Percentiles rank a stretch among this genome's conserved stretches.
These are phyloP conservation scores for Eudyptes chrysolophus DNA, from an alignment of 2,113 vertebrate species.

Conservation along the genomic window DNA sequence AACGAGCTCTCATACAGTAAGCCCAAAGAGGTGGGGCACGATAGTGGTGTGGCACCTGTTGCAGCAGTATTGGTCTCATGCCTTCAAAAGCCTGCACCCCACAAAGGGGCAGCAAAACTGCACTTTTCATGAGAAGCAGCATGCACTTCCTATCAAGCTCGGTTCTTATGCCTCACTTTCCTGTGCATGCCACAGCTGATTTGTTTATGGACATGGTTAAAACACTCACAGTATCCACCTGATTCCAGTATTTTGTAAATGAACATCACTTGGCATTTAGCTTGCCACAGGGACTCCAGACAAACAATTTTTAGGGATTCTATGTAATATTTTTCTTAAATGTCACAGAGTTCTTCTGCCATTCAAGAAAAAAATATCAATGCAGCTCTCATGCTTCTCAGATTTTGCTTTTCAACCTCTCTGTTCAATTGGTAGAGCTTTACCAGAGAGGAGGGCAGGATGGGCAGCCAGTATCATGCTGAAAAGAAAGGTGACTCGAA, in stretches of 20 bases:
- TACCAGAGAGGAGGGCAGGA: not conserved
- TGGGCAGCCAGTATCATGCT: not conserved
- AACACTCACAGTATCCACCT: not conserved
- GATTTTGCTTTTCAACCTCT: not conserved
- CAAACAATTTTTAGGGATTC: not conserved
- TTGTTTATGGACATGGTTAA: not conserved
- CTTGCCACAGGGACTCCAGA: not conserved
- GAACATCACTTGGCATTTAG: not conserved
- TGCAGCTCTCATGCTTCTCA: not conserved
- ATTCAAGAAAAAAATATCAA: not conserved
- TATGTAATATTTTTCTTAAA: not conserved
- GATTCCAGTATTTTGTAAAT: not conserved
- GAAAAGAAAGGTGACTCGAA: not conserved
- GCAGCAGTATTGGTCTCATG: not conserved
- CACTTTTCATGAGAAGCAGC: not conserved
- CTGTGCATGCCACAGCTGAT: not conserved
- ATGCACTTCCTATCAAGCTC: not conserved
- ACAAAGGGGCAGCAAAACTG: not conserved
- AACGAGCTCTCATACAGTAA: not conserved
- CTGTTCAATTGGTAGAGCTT: not conserved
- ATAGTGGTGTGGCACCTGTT: not conserved
- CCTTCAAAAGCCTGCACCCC: not conserved
- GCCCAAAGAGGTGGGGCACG: not conserved
- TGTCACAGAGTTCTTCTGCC: not conserved
- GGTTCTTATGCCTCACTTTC: not conserved